These are phyloP conservation scores for Pristis pectinata DNA, from an alignment of 2,797 vertebrate genomes.

Conservation along the genomic window DNA sequence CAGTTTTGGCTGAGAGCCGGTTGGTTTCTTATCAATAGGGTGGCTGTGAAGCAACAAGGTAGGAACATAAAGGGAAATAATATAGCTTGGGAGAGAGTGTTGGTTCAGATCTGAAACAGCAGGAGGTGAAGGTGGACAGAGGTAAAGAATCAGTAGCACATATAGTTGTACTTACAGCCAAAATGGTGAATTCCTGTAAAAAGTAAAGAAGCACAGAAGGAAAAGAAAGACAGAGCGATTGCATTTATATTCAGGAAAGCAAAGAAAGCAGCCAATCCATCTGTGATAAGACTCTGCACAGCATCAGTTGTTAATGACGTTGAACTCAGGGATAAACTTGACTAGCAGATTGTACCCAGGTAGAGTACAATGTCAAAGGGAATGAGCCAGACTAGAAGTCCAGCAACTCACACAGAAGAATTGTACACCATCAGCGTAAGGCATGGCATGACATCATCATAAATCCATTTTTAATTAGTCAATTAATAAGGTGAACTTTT, in stretches of 20 bases:
- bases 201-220: conserved; percentile 56
- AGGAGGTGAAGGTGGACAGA: not conserved
- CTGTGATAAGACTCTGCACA: not conserved
- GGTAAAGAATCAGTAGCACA: conserved; percentile 20
- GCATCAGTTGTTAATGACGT: not conserved
- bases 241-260: conserved; percentile 35
- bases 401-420: not conserved
- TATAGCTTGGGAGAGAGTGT: not conserved
- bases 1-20: not conserved
- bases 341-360: not conserved
- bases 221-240: conserved; percentile 34
- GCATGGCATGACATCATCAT: not conserved
- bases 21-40: not conserved
- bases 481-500: not conserved
- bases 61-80: not conserved
- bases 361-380: not conserved
- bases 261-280: conserved; percentile 35
- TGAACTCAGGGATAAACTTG: not conserved
- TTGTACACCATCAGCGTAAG: not conserved
- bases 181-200: conserved; percentile 91
- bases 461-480: not conserved
- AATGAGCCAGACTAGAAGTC: not conserved
- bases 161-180: conserved; percentile 90
- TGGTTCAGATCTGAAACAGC: not conserved
- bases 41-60: conserved; percentile 9